Percentiles rank a stretch among this genome's conserved stretches.
Evolutionary conservation across 2,113 vertebrate genomes (phyloP).

Genomic region (Microtus richardsoni): DNA sequence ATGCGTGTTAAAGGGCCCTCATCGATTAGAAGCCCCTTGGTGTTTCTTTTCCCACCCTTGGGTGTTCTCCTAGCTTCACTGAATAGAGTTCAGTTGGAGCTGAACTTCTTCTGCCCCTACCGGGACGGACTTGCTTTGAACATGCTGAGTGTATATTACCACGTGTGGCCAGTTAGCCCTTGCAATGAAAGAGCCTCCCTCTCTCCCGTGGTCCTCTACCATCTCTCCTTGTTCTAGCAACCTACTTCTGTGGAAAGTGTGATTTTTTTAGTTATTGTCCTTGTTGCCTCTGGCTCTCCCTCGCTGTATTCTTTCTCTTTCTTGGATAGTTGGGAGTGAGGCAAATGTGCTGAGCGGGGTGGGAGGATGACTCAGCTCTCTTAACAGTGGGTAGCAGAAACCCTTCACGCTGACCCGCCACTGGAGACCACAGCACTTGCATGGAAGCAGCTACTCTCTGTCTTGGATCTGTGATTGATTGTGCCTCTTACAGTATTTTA

Average conservation of each 20-base stretch:
- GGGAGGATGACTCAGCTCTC: background rate
- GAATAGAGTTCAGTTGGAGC: background rate
- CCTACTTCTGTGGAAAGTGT: background rate
- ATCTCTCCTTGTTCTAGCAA: background rate
- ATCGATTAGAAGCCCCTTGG: background rate
- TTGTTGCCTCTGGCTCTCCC: background rate
- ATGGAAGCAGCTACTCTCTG: background rate
- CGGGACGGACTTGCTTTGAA: background rate
- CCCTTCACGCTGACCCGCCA: background rate
- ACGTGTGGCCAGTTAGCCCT: background rate
- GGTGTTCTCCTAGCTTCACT: background rate
- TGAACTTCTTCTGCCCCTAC: background rate
- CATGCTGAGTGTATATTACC: too few species aligned
- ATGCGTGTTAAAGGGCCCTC: background rate
- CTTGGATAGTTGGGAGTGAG: background rate
- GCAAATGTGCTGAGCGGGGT: rapidly evolving
- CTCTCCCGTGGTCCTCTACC: background rate
- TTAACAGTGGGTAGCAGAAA: background rate
- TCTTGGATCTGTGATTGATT: background rate
- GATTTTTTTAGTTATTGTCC: background rate
- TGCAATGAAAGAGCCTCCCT: background rate
- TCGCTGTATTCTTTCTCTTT: background rate
- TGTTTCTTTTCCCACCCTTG: rapidly evolving
- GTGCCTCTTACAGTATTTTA: background rate
- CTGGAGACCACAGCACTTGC: background rate